Evolutionary conservation across 2,113 vertebrate genomes (phyloP), one percentile per base, ranked within the genome.

Genomic region (Centropristis striata): DNA sequence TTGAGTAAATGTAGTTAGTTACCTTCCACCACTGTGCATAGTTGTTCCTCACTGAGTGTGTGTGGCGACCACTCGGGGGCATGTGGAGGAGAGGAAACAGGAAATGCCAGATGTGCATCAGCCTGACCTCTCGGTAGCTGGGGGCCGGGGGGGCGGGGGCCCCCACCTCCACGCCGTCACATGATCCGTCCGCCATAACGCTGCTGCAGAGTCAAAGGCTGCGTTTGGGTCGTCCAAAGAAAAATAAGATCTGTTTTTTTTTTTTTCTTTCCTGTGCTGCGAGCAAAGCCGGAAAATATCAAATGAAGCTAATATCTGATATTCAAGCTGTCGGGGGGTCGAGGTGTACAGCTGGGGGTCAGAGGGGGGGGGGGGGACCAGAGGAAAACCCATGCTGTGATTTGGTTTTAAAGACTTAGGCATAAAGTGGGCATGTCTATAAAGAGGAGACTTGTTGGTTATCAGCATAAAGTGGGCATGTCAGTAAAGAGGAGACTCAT

Each of bases 101-200:
- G 91, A 94, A 93, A 94, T 93, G 86, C 92, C 93, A 91, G 91
- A 91, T 92, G 90, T 92, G 93, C 83, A 92, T 93, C 90, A 90
- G 84, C 87, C 86, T 92, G 90, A 93, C 85, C 92, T 91, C 75
- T 83, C 36, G 11, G 80, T 75, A 54, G 67, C 72, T 86, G 71
- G 82, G 75, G 86, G 83, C 80, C 64, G 50, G 69, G 53, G 54
- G 27, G 20, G 63, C 7, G 58, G 66, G 74, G 87, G 72, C 75
- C n/a, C n/a, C n/a, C n/a, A 84, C 81, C 80, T 83, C 79, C 58
- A 21, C 68, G 50, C 63, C 0, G 27, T 75, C 60, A 86, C 69
- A 82, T 49, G 74, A 80, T 86, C 74, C 5, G 0, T 13, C 37
- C 4, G 0, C 57, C 57, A 53, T 63, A 69, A 50, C 54, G 28